phyloP scores from a whole-genome alignment of 2,888 invertebrate genomes.

The Pristionchus japonicus region DNA sequence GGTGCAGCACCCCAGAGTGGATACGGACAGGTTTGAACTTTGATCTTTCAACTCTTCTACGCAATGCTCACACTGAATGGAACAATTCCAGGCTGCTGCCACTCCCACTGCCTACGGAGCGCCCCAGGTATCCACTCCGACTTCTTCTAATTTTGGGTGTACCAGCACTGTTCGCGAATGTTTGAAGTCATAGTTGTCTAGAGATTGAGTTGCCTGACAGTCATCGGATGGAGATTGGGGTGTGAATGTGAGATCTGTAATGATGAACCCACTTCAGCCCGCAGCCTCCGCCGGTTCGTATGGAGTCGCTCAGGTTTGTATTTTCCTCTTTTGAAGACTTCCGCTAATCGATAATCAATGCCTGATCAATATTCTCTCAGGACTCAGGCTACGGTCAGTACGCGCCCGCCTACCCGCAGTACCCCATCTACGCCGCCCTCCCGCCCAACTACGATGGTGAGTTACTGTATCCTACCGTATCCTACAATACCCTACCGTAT shows the following conservation, averaged over 20 bases:
- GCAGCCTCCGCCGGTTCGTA: background rate
- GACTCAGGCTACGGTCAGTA: background rate
- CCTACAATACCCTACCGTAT: too few species aligned
- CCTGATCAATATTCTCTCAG: background rate
- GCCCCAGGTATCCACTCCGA: too few species aligned
- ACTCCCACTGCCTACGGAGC: background rate
- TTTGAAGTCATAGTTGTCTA: too few species aligned
- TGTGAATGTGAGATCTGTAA: background rate
- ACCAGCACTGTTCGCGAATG: too few species aligned
- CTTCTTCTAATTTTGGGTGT: too few species aligned
- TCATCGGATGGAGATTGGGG: too few species aligned
- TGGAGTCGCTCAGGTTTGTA: constrained; percentile 2
- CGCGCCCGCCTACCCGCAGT: constrained; percentile 41
- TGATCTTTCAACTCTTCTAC: constrained; percentile 2
- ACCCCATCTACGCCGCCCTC: constrained; percentile 54
- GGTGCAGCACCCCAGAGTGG: background rate
- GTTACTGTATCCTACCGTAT: background rate
- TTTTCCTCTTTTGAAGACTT: background rate
- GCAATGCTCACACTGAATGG: background rate
- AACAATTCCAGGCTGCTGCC: background rate
- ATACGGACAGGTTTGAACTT: constrained; percentile 37
- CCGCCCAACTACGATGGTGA: constrained; percentile 58
- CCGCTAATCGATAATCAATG: background rate
- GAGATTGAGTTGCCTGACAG: too few species aligned
- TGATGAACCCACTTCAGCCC: background rate